Percentiles rank a stretch among this genome's conserved stretches.
Evolutionary conservation across 2,797 vertebrate genomes (phyloP).

Genomic region (Oreochromis grahami): DNA sequence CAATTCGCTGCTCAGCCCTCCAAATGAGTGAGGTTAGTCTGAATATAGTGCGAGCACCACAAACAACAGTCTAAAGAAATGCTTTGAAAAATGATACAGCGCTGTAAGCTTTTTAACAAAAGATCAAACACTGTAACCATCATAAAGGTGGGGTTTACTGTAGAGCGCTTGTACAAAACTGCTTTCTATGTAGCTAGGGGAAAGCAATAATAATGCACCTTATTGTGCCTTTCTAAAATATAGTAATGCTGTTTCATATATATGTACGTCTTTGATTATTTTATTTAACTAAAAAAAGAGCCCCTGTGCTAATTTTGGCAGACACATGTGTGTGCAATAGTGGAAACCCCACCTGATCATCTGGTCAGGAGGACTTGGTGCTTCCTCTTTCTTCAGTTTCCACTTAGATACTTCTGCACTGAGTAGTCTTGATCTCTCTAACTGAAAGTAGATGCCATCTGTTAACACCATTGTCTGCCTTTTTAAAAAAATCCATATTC

Average conservation of each 20-base stretch:
- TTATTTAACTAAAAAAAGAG: background rate
- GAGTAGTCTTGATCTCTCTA: background rate
- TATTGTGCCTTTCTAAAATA: background rate
- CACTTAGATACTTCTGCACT: background rate
- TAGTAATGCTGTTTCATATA: background rate
- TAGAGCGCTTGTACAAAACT: background rate
- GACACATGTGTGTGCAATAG: conserved; percentile 3
- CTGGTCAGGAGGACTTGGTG: background rate
- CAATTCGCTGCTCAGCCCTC: background rate
- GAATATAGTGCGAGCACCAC: background rate
- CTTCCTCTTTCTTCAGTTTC: conserved; percentile 42
- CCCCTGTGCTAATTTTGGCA: background rate
- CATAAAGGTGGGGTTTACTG: background rate
- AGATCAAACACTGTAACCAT: background rate
- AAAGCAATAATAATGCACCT: background rate
- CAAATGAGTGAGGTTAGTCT: background rate
- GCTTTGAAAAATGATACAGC: background rate
- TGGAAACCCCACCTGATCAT: conserved; percentile 44
- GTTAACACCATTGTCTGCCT: background rate
- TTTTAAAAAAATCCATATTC: fast-evolving
- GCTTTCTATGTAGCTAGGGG: background rate
- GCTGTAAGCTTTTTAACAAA: background rate
- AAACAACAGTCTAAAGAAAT: background rate
- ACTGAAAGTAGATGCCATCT: background rate
- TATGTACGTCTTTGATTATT: background rate